Conservation (phyloP, 2,888 invertebrate genomes). For the Resseliella maxima region DNA sequence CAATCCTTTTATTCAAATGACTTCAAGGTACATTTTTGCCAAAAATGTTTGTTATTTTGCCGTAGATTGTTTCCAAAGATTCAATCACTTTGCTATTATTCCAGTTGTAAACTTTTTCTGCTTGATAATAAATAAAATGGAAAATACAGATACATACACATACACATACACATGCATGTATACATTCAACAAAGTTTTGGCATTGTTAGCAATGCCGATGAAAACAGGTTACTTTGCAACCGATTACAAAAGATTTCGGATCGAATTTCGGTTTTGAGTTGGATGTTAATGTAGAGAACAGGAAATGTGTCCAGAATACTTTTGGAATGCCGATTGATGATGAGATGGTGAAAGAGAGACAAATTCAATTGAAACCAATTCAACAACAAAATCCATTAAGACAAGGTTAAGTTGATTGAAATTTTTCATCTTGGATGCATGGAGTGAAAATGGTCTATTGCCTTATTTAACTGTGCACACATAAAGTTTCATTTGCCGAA, state of each 20-base stretch:
- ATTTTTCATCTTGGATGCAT: background rate
- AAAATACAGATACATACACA: background rate
- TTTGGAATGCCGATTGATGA: background rate
- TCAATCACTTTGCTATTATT: slow-evolving; percentile 21
- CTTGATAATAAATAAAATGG: background rate
- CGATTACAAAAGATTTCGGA: slow-evolving; percentile 44
- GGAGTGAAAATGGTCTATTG: background rate
- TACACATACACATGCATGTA: background rate
- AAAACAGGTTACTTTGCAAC: slow-evolving; percentile 39
- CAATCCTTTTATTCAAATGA: slow-evolving; percentile 51
- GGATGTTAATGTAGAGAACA: slow-evolving; percentile 9
- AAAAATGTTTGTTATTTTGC: background rate
- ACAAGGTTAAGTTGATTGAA: slow-evolving; percentile 47
- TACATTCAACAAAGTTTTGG: background rate
- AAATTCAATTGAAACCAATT: slow-evolving; percentile 40
- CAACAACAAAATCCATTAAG: slow-evolving; percentile 33
- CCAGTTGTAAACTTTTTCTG: background rate
- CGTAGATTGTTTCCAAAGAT: slow-evolving; percentile 39
- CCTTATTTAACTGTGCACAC: background rate
- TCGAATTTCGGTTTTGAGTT: slow-evolving; percentile 32
- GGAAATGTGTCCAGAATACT: slow-evolving; percentile 1
- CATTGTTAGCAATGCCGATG: background rate
- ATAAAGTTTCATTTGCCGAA: slow-evolving; percentile 1
- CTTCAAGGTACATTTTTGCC: background rate
- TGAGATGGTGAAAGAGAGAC: background rate